phyloP scores from a whole-genome alignment of 2,797 vertebrate genomes.

The Liasis olivaceus region DNA sequence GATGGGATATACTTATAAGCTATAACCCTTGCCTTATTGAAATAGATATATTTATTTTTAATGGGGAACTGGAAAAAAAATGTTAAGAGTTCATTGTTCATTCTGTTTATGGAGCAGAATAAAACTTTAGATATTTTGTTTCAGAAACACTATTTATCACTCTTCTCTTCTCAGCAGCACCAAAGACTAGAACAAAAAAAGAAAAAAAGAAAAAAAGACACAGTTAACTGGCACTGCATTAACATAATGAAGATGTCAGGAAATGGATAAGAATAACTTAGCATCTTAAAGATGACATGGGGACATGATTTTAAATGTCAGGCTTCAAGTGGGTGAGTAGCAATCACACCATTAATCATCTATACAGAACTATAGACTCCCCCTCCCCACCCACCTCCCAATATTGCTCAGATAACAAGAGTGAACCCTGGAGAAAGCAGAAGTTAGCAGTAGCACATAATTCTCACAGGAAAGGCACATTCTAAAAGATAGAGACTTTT shows the following conservation, averaged over 20 bases:
- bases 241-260: slow-evolving; percentile 38
- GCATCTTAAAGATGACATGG: slow-evolving; percentile 44
- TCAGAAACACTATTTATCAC: not conserved
- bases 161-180: slow-evolving; percentile 1
- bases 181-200: not conserved
- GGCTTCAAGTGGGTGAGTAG: slow-evolving; percentile 37
- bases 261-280: slow-evolving; percentile 45
- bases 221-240: slow-evolving; percentile 11
- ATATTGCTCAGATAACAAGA: slow-evolving; percentile 21
- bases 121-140: not conserved
- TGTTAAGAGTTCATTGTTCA: not conserved
- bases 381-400: not conserved
- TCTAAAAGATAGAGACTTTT: not conserved
- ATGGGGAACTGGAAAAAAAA: not conserved
- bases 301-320: slow-evolving; percentile 59
- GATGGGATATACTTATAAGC: not conserved
- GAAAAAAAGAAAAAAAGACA: not conserved
- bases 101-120: not conserved
- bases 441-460: slow-evolving; percentile 26
- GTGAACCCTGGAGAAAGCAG: not conserved
- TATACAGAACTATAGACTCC: slow-evolving; percentile 21
- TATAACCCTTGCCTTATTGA: not conserved
- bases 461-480: not conserved
- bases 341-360: slow-evolving; percentile 56
- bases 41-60: not conserved